Base-by-base conservation (phyloP, 2,113 vertebrate species). In the Coturnix japonica region DNA sequence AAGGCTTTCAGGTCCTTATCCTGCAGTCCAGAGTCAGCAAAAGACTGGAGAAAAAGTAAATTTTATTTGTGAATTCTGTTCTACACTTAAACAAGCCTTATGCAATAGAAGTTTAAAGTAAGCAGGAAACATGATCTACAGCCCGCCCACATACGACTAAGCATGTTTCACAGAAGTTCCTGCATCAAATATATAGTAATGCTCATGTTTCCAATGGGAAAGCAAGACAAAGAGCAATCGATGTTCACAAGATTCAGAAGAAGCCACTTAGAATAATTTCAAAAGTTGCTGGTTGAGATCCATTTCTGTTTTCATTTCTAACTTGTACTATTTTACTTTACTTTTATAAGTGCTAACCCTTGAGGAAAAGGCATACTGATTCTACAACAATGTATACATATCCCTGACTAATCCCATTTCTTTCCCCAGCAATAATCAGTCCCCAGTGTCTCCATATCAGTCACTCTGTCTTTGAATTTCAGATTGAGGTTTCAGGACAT, bases 401-500 rank as follows among this genome's bases (percentile, higher is more conserved):
- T 37, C 6, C 17, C 33, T 8, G 3, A 41, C 49, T 51, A 91
- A 88, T 70, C 15, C 12, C 1, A 4, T 69, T 85, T 85, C 13
- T 89, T 85, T 7, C 37, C 1, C 12, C 28, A 64, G 20, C 26
- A 54, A 41, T 4, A 53, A 39, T 39, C 41, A 57, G 9, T 30
- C 22, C 13, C 15, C 54, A 85, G 25, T 46, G 17, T 54, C 30
- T 56, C 56, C 57, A 70, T 74, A 65, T 54, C 56, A 69, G 46
- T 84, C 61, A 67, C 21, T 37, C 7, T 33, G 43, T 44, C 76
- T 84, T 53, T 78, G 83, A 87, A 93, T 67, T 84, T 92, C 79
- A 87, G 43, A 81, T 88, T 85, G 83, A 59, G 35, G 5, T 89
- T 94, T 93, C 49, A 61, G 67, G 30, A 64, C 60, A 80, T 53